phyloP scores from a whole-genome alignment of 2,113 vertebrate genomes.

The Hemichromis elongatus region DNA sequence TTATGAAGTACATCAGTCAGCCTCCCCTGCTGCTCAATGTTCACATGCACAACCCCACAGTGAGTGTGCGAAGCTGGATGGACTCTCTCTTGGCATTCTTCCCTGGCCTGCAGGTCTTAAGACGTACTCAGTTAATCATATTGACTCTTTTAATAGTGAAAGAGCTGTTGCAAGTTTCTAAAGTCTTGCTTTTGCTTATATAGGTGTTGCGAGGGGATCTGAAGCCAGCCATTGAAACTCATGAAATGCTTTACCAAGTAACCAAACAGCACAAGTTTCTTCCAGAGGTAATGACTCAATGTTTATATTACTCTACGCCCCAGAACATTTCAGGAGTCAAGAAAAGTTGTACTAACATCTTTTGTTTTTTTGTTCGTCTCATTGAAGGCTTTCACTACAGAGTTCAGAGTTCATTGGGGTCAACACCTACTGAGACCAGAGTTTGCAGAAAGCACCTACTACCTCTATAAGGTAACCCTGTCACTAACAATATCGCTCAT shows the following conservation, averaged over 20 bases:
- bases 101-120: conserved; percentile 89
- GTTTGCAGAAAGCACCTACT: conserved; percentile 99
- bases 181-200: not conserved
- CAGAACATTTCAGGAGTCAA: not conserved
- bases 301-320: not conserved
- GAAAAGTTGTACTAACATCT: not conserved
- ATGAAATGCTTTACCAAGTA: conserved; percentile 99
- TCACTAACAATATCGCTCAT: not conserved
- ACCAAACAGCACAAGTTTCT: conserved; percentile 99
- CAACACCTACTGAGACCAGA: conserved; percentile 96
- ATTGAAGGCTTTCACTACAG: conserved; percentile 93
- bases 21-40: conserved; percentile 94
- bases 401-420: conserved; percentile 97
- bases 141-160: not conserved
- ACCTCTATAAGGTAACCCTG: conserved; percentile 87
- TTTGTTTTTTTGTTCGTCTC: not conserved
- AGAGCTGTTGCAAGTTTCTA: not conserved
- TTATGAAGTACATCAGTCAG: conserved; percentile 98
- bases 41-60: conserved; percentile 96
- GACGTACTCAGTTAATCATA: not conserved
- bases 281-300: conserved; percentile 81
- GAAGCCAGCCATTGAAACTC: conserved; percentile 97
- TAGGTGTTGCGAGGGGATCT: conserved; percentile 97
- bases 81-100: conserved; percentile 97
- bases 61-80: conserved; percentile 90